Evolutionary conservation across 1,140 invertebrate genomes (phyloP).

Genomic region (Teleopsis dalmanni): DNA sequence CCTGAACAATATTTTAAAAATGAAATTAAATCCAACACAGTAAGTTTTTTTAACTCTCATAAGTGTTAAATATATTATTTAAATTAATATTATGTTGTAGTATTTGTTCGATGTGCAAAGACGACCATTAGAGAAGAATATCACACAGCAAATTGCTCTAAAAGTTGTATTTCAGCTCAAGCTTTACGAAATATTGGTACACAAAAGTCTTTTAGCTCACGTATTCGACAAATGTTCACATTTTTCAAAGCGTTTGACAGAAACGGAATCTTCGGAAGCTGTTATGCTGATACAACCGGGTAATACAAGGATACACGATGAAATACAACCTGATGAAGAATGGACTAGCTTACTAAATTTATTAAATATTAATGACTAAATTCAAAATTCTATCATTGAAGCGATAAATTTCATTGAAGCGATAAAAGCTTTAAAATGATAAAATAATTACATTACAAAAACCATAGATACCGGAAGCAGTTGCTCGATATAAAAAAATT

Average conservation of each 20-base stretch:
- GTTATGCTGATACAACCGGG: constrained; percentile 6
- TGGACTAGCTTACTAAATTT: constrained; percentile 8
- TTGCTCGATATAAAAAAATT: no score
- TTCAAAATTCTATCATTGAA: no score
- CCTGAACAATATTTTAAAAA: constrained; percentile 8
- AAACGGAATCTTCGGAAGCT: constrained; percentile 6
- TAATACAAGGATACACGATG: constrained; percentile 1
- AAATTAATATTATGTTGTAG: no score
- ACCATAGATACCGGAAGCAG: no score
- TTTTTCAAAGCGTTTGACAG: constrained; percentile 9
- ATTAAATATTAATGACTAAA: constrained; percentile 1
- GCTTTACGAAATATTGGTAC: constrained; percentile 13
- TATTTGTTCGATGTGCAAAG: no score
- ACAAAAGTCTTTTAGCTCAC: constrained; percentile 11
- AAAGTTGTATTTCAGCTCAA: constrained; percentile 11
- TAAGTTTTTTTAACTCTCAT: no score
- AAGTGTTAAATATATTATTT: no score
- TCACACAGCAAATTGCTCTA: constrained; percentile 3
- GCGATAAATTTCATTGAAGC: no score
- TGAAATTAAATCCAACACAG: no score
- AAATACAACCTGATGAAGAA: constrained; percentile 8
- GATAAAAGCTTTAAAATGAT: no score
- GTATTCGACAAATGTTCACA: constrained; percentile 12
- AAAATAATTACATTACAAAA: no score
- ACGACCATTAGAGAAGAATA: no score